Evolutionary conservation across 2,113 vertebrate species (phyloP), one percentile per base, ranked within the genome.

Genomic region (Andinoacara biseriatus): DNA sequence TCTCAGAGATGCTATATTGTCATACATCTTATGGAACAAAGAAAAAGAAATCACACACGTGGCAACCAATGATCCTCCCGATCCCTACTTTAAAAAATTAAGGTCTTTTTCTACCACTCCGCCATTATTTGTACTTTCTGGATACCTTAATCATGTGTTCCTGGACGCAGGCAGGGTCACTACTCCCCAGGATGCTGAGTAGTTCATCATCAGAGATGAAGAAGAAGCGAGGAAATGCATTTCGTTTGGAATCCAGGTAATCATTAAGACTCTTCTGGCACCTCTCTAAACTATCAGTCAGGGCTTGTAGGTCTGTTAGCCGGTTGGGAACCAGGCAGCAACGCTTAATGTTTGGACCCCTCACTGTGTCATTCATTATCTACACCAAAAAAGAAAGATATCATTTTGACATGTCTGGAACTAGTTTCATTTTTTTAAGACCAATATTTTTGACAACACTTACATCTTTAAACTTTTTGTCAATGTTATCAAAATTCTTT

Each of bases 171-270:
- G 95, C 77, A 0, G 97, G 97, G 65, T 96, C 96, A 22, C 96
- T 97, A 92, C 95, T 99, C 1, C 98, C 98, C 78, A 99, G 94
- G 81, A 99, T 98, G 92, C 97, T 99, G 74, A 99, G 97, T 87
- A 99, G 94, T 84, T 99, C 98, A 0, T 99, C 98, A 3, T 99
- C 98, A 0, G 98, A 99, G 79, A 99, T 97, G 91, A 99, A 99
- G 94, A 99, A 99, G 92, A 99, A 99, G 4, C 98, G 94, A 0
- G 98, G 98, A 88, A 99, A 99, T 24, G 96, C 97, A 0, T 98
- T 98, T 33, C 98, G 86, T 76, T 99, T 99, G 46, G 97, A 97
- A 83, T 99, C 97, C 87, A 99, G 90, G 92, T 99, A 99, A 89
- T 98, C 96, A 3, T 97, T 99, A 10, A 99, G 93, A 87, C 97